phyloP scores from a whole-genome alignment of 2,797 vertebrate genomes.

The Triplophysa yarkandensis region DNA sequence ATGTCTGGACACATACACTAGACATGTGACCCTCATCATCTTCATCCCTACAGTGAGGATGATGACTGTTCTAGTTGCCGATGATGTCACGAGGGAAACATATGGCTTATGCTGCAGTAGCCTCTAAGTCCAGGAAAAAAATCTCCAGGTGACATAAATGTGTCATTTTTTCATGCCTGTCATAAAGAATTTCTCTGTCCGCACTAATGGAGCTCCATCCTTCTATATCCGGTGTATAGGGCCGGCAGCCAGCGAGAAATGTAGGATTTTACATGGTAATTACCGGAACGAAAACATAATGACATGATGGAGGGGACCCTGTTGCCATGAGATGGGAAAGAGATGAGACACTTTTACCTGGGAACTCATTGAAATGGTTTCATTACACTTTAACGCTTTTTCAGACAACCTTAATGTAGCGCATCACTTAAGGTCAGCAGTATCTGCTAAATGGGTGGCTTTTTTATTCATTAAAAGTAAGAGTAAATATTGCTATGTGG shows the following conservation, averaged over 20 bases:
- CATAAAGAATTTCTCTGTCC: constrained; percentile 56
- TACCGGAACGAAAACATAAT: constrained; percentile 25
- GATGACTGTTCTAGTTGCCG: not conserved
- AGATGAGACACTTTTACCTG: constrained; percentile 30
- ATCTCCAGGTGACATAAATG: constrained; percentile 48
- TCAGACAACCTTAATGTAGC: not conserved
- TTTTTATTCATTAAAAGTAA: not conserved
- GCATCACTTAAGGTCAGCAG: not conserved
- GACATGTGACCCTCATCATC: constrained; percentile 33
- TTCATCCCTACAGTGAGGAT: constrained; percentile 15
- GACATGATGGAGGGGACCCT: constrained; percentile 22
- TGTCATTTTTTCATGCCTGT: constrained; percentile 65
- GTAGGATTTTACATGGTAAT: constrained; percentile 23
- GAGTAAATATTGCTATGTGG: not conserved
- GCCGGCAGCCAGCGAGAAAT: constrained; percentile 4
- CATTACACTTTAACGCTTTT: not conserved
- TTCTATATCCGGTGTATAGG: constrained; percentile 9
- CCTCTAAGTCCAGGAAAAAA: constrained; percentile 52
- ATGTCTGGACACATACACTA: constrained; percentile 4
- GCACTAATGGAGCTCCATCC: constrained; percentile 37
- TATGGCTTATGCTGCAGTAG: constrained; percentile 48
- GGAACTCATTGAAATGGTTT: constrained; percentile 7
- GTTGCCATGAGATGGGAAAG: constrained; percentile 32
- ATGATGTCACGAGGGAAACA: constrained; percentile 29
- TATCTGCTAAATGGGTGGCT: not conserved